Percentiles rank a stretch among this genome's conserved stretches.
Evolutionary conservation across 2,797 vertebrate genomes (phyloP).

Genomic region (Sebastes iracundus): DNA sequence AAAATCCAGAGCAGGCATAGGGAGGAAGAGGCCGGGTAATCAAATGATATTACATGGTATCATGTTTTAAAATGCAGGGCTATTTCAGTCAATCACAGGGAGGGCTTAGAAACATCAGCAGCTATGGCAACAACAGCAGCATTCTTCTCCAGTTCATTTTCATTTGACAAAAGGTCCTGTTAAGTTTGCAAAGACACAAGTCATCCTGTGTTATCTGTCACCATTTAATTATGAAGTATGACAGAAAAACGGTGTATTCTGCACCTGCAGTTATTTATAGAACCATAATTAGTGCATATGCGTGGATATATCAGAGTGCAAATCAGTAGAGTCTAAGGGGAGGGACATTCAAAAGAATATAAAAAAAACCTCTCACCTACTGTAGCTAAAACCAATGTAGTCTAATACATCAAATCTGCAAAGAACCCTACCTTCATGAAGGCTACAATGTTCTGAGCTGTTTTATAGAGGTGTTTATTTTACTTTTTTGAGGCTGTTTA

Average conservation of each 20-base stretch:
- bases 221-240: background rate
- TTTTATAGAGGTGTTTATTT: no score
- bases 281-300: background rate
- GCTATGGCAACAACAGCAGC: constrained; percentile 44
- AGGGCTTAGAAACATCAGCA: constrained; percentile 41
- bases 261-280: background rate
- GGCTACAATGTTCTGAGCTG: no score
- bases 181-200: constrained; percentile 1
- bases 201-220: background rate
- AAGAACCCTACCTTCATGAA: no score
- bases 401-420: no score
- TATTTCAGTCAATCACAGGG: constrained; percentile 57
- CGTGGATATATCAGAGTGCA: background rate
- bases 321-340: background rate
- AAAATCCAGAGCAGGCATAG: constrained; percentile 48
- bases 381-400: no score
- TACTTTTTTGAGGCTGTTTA: no score
- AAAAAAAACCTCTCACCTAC: no score
- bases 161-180: constrained; percentile 1
- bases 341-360: background rate
- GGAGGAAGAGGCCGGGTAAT: constrained; percentile 41
- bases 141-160: constrained; percentile 15
- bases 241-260: background rate
- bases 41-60: constrained; percentile 60
- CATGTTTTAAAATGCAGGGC: constrained; percentile 50